Evolutionary conservation across 2,888 invertebrate species (phyloP).

Genomic region (Pandemis corylana): DNA sequence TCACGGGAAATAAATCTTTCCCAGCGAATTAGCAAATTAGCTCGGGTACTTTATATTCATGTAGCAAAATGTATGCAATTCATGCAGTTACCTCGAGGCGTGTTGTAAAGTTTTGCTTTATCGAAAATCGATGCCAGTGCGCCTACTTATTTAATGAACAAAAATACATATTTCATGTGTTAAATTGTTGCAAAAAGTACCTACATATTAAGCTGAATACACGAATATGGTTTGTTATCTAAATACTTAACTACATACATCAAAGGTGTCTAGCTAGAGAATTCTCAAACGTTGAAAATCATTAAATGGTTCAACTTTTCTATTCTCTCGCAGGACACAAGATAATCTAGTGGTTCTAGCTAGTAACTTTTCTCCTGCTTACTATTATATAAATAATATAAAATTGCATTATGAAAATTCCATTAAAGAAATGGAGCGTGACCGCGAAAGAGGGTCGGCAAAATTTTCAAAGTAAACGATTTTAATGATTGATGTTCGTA

Average conservation of each 20-base stretch:
- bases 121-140: conserved; percentile 19
- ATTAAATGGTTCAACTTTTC: too few relatives aligned
- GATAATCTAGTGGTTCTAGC: too few relatives aligned
- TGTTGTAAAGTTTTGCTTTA: conserved; percentile 22
- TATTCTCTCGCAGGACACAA: too few relatives aligned
- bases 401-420: conserved; percentile 56
- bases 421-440: conserved; percentile 70
- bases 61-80: conserved; percentile 34
- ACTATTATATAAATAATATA: background rate
- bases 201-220: too few relatives aligned
- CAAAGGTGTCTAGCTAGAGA: too few relatives aligned
- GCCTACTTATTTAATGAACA: background rate
- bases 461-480: conserved; percentile 76
- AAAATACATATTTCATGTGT: background rate
- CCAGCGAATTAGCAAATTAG: conserved; percentile 35
- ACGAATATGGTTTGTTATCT: too few relatives aligned
- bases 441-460: conserved; percentile 71
- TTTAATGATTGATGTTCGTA: conserved; percentile 78
- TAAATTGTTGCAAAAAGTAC: background rate
- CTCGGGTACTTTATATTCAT: conserved; percentile 35
- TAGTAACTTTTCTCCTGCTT: too few relatives aligned
- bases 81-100: conserved; percentile 27
- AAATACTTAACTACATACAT: too few relatives aligned
- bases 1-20: conserved; percentile 30
- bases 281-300: too few relatives aligned